phyloP scores from a whole-genome alignment of 2,797 vertebrate genomes.

The Gephyroberyx darwinii region DNA sequence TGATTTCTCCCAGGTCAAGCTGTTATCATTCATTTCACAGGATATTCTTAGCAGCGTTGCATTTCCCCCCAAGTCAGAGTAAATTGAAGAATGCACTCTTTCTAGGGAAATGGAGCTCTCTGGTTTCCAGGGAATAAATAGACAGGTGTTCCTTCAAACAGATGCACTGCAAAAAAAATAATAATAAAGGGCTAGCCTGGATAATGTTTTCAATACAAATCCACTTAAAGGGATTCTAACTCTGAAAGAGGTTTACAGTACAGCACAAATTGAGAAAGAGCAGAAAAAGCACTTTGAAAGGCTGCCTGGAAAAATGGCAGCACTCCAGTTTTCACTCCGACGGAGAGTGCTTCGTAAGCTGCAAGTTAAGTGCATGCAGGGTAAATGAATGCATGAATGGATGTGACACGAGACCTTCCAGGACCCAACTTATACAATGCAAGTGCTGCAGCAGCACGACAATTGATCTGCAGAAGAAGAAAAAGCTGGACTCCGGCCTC shows the following conservation, averaged over 20 bases:
- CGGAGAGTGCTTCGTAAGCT: conserved; percentile 17
- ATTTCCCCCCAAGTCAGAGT: background rate
- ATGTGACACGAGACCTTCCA: conserved; percentile 10
- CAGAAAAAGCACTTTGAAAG: conserved; percentile 31
- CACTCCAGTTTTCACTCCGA: conserved; percentile 31
- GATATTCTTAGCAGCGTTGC: conserved; percentile 4
- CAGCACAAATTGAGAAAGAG: conserved; percentile 37
- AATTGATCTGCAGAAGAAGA: background rate
- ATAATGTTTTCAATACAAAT: conserved; percentile 44
- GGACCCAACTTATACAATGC: background rate
- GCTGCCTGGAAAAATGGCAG: conserved; percentile 46
- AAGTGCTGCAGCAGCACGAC: conserved; percentile 9
- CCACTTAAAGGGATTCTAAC: conserved; percentile 35
- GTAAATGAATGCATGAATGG: conserved; percentile 23
- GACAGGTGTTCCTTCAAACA: conserved; percentile 27
- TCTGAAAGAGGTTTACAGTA: conserved; percentile 45
- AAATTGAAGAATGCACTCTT: background rate
- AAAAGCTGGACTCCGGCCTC: background rate
- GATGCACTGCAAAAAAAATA: background rate
- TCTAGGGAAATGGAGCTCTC: background rate
- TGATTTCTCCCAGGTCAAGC: conserved; percentile 40
- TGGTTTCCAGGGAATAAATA: conserved; percentile 18
- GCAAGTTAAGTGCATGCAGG: conserved; percentile 17
- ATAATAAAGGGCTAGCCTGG: background rate
- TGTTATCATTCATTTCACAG: conserved; percentile 19